phyloP scores from a whole-genome alignment of 2,113 vertebrate genomes.

The Ciconia boyciana region DNA sequence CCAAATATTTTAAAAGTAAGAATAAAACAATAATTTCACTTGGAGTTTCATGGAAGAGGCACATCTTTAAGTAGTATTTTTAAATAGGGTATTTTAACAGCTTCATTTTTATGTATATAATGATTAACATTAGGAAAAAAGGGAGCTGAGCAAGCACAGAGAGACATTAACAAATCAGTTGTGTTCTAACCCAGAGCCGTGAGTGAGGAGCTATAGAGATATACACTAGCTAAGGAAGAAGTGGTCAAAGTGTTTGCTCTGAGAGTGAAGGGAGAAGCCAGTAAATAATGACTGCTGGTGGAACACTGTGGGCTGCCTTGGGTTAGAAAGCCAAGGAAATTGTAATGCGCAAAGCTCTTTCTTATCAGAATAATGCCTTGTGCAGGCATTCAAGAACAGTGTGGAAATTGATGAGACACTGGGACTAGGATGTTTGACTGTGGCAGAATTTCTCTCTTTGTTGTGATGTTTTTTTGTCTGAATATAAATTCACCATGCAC shows the following conservation, averaged over 20 bases:
- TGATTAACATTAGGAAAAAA: background rate
- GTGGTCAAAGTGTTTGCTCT: background rate
- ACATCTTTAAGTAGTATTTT: background rate
- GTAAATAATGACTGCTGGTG: background rate
- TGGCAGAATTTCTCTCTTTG: background rate
- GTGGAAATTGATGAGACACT: slow-evolving; percentile 15
- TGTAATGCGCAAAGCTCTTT: background rate
- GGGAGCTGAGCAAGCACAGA: background rate
- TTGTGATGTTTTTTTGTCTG: background rate
- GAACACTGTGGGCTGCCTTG: background rate
- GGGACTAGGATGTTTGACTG: background rate
- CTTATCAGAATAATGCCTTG: background rate
- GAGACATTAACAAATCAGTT: background rate
- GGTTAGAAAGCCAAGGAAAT: background rate
- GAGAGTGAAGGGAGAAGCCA: background rate
- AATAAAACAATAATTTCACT: background rate
- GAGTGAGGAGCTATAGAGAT: background rate
- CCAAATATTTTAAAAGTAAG: background rate
- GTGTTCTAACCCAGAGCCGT: background rate
- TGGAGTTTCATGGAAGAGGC: background rate
- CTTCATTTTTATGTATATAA: background rate
- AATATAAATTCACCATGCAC: background rate
- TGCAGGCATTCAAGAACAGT: background rate
- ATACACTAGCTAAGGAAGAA: background rate
- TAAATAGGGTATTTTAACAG: background rate